A percentile compares a stretch with the other conserved stretches of the same genome.
Conservation (phyloP, 2,113 vertebrate species). For the Urocolius indicus region DNA sequence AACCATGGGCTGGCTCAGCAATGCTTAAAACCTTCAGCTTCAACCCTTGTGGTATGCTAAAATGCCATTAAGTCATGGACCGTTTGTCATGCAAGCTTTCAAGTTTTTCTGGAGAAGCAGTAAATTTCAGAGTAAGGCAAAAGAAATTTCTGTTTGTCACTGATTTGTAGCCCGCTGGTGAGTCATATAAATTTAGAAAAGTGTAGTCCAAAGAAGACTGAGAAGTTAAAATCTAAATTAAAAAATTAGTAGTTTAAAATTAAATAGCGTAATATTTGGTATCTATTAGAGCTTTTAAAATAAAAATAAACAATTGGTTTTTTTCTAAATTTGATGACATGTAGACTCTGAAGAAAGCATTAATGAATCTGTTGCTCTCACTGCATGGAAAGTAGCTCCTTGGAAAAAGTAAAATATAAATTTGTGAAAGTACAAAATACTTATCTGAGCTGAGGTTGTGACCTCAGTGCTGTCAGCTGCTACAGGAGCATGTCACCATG, state of each 20-base stretch:
- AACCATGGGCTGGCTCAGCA: background rate
- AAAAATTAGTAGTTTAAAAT: background rate
- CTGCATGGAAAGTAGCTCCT: background rate
- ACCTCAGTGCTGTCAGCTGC: background rate
- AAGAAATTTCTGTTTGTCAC: background rate
- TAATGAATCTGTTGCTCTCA: background rate
- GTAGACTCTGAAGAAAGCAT: background rate
- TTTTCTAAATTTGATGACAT: background rate
- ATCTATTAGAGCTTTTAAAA: background rate
- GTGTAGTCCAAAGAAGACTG: background rate
- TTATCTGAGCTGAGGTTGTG: background rate
- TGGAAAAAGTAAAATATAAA: background rate
- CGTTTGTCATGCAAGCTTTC: background rate
- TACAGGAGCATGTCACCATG: background rate
- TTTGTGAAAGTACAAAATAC: background rate
- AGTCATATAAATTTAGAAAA: background rate
- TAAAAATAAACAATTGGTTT: background rate
- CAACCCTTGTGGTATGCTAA: background rate
- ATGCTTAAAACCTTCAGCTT: background rate
- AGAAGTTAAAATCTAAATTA: background rate
- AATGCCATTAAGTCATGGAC: background rate
- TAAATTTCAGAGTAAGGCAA: background rate
- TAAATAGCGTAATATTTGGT: background rate
- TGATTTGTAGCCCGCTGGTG: background rate
- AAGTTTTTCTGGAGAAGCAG: conserved; percentile 17